Conservation (phyloP, 2,888 invertebrate species). For the Belgica antarctica region DNA sequence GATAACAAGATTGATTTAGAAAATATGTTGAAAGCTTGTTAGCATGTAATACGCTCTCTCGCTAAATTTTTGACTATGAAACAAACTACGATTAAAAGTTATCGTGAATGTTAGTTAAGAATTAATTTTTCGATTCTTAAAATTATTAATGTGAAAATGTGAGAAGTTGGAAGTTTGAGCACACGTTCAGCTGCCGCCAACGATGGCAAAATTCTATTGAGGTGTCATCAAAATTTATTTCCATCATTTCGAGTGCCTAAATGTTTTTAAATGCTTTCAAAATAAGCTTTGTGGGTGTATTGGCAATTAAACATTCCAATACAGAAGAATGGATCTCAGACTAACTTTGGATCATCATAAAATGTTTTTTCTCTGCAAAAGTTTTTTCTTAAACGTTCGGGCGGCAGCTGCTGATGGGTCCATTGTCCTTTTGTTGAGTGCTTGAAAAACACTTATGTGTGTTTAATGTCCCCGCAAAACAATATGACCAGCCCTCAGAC, state of each 20-base stretch:
- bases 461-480: neutral
- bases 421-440: constrained; percentile 4
- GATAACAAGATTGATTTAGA: constrained; percentile 9
- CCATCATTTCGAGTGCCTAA: neutral
- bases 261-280: neutral
- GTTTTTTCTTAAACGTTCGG: neutral
- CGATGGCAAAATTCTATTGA: constrained; percentile 4
- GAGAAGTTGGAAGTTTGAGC: too few species aligned
- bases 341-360: neutral
- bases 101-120: too few species aligned
- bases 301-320: constrained; percentile 16
- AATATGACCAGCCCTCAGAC: neutral
- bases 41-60: too few species aligned
- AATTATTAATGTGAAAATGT: too few species aligned
- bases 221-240: constrained; percentile 30
- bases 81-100: too few species aligned
- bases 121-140: too few species aligned
- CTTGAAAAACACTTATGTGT: neutral
- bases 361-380: too few species aligned
- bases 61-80: too few species aligned
- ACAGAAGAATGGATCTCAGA: neutral
- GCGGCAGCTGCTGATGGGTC: constrained; percentile 10
- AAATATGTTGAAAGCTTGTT: neutral
- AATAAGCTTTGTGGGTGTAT: neutral
- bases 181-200: neutral